Percentiles rank a stretch among this genome's conserved stretches.
These are phyloP conservation scores for Strix uralensis DNA, from an alignment of 2,113 vertebrate species.

Conservation along the genomic window DNA sequence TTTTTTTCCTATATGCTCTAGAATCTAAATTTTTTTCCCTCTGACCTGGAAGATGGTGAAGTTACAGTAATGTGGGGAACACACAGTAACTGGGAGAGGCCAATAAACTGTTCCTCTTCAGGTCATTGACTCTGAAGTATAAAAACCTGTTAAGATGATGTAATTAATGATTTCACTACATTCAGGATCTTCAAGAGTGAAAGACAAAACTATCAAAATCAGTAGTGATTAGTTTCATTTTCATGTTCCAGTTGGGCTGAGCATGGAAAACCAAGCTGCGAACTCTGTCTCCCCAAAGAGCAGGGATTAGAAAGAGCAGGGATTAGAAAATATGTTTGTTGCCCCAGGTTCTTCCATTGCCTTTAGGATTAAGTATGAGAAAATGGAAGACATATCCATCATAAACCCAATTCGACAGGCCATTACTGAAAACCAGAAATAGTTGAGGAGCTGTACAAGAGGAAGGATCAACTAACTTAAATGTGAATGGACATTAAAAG, in stretches of 20 bases:
- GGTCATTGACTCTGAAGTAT: background rate
- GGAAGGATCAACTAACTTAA: background rate
- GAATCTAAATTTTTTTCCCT: background rate
- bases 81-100: background rate
- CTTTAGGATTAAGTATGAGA: background rate
- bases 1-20: background rate
- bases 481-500: background rate
- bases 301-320: background rate
- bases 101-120: background rate
- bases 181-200: background rate
- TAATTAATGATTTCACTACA: background rate
- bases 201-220: background rate
- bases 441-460: background rate
- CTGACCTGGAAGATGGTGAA: background rate
- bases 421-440: accelerated
- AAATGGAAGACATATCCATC: background rate
- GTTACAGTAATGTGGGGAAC: background rate
- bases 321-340: background rate
- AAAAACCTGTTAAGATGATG: background rate
- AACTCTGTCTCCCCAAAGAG: background rate
- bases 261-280: background rate
- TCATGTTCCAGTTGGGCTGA: background rate
- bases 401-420: background rate
- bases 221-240: background rate
- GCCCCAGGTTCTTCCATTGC: background rate